A percentile compares a stretch with the other conserved stretches of the same genome.
phyloP scores from a whole-genome alignment of 2,113 vertebrate genomes.

The Chamaetylas fuelleborni region DNA sequence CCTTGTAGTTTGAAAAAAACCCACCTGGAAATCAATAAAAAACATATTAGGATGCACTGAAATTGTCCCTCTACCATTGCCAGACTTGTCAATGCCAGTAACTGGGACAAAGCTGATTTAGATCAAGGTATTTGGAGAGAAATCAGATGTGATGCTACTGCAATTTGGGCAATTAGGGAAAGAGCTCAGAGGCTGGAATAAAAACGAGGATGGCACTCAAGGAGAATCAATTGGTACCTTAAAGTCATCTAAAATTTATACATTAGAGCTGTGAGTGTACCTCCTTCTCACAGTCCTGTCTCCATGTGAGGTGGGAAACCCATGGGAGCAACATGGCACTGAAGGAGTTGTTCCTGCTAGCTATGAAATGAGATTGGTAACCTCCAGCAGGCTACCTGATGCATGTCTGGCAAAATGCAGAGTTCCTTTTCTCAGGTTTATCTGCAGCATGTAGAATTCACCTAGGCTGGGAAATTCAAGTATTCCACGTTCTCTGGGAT shows the following conservation, averaged over 20 bases:
- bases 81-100: neutral
- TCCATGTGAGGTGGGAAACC: neutral
- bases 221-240: neutral
- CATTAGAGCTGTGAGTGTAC: neutral
- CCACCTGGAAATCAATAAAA: neutral
- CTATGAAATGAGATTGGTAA: neutral
- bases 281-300: neutral
- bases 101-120: slow-evolving; percentile 6
- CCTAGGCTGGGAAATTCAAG: neutral
- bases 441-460: neutral
- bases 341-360: neutral
- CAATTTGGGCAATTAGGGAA: slow-evolving; percentile 6
- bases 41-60: neutral
- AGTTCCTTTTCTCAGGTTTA: neutral
- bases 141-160: neutral
- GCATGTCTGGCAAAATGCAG: neutral
- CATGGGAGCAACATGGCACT: neutral
- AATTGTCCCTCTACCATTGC: neutral
- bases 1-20: neutral
- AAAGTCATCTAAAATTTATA: neutral
- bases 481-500: neutral
- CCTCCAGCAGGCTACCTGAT: neutral
- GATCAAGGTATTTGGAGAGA: slow-evolving; percentile 20
- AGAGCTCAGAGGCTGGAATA: neutral
- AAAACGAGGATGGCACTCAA: neutral